Percentiles rank a stretch among this genome's conserved stretches.
Evolutionary conservation across 2,113 vertebrate species (phyloP).

Genomic region (Eurypyga helias): DNA sequence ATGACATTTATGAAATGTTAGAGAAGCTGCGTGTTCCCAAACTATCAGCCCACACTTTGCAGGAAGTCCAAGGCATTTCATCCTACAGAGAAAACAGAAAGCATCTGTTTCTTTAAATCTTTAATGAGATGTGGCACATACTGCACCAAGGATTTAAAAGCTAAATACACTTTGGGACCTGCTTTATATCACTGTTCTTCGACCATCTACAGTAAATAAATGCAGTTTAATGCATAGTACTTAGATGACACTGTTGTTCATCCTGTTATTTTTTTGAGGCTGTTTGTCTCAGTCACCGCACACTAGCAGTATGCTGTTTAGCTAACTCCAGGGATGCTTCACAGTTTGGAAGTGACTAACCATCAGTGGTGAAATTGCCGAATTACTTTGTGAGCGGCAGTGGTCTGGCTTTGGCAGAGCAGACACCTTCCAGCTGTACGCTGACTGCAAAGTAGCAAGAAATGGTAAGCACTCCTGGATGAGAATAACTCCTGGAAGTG

Average conservation of each 20-base stretch:
- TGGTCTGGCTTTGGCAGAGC: not conserved
- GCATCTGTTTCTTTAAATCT: not conserved
- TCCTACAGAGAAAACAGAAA: conserved; percentile 17
- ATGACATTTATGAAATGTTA: not conserved
- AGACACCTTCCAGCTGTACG: not conserved
- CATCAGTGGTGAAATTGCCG: not conserved
- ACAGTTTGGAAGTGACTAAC: not conserved
- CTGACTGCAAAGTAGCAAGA: not conserved
- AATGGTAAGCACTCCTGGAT: not conserved
- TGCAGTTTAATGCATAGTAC: not conserved
- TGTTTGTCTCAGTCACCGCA: not conserved
- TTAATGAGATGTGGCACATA: not conserved
- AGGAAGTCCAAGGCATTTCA: not conserved
- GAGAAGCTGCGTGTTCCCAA: not conserved
- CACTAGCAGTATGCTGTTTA: not conserved
- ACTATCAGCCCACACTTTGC: not conserved
- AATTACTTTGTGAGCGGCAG: not conserved
- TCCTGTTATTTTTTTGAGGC: not conserved
- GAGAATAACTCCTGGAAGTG: not conserved
- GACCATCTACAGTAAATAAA: not conserved
- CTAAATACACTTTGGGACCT: not conserved
- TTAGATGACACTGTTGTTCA: not conserved
- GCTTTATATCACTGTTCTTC: not conserved
- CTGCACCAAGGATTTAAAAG: not conserved
- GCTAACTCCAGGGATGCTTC: not conserved